A percentile compares a stretch with the other conserved stretches of the same genome.
These are phyloP conservation scores for Drepana arcuata DNA, from an alignment of 1,140 invertebrate genomes.

Conservation along the genomic window DNA sequence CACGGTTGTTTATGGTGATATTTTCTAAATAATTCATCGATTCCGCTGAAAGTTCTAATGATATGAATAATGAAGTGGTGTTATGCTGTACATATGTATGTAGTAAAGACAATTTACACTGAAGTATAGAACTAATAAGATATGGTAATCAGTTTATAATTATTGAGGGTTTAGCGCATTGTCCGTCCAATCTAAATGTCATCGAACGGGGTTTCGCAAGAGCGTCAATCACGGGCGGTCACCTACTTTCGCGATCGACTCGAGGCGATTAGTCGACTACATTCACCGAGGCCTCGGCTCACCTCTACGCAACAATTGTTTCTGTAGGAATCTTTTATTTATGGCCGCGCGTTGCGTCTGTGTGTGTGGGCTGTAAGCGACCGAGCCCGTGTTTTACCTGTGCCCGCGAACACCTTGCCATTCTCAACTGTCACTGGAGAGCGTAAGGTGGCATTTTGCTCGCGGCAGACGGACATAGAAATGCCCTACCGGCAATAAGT, in stretches of 20 bases:
- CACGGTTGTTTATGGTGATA: too few species aligned
- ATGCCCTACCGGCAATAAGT: constrained; percentile 70
- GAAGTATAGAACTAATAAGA: too few species aligned
- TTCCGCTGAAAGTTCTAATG: too few species aligned
- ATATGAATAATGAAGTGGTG: too few species aligned
- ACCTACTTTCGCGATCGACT: constrained; percentile 69
- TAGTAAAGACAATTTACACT: too few species aligned
- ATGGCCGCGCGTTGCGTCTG: constrained; percentile 50
- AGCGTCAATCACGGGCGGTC: constrained; percentile 67
- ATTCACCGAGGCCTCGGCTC: constrained; percentile 63
- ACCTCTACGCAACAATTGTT: constrained; percentile 71
- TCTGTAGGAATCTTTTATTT: constrained; percentile 72
- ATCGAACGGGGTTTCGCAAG: constrained; percentile 67
- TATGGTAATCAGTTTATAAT: too few species aligned
- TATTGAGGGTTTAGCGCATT: constrained; percentile 40
- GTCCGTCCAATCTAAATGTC: constrained; percentile 64
- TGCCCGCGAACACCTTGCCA: constrained; percentile 12
- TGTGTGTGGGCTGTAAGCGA: constrained; percentile 58
- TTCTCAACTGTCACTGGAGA: constrained; percentile 15
- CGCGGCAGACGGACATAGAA: constrained; percentile 31
- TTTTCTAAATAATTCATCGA: too few species aligned
- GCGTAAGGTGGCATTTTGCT: constrained; percentile 23
- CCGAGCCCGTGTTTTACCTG: constrained; percentile 67
- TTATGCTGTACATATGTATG: too few species aligned
- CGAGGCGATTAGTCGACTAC: constrained; percentile 65